A percentile compares a stretch with the other conserved stretches of the same genome.
These are phyloP conservation scores for Tenualosa thibaudeaui DNA, from an alignment of 2,797 vertebrate species.

Conservation along the genomic window DNA sequence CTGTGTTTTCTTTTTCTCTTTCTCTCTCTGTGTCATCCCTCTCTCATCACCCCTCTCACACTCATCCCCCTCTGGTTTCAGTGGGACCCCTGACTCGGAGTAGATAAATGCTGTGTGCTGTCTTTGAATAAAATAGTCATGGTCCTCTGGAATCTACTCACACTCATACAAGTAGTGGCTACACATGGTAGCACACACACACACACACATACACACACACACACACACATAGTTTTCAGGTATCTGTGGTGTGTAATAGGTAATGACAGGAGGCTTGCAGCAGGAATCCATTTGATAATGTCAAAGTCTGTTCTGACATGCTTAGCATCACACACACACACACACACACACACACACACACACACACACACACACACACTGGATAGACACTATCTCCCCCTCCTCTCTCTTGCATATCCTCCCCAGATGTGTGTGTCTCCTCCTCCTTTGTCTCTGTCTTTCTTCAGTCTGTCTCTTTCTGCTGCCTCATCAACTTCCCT, in stretches of 20 bases:
- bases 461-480: too few species aligned
- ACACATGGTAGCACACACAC: background rate
- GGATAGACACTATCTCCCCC: too few species aligned
- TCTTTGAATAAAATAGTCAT: too few species aligned
- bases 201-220: background rate
- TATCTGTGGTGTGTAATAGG: constrained; percentile 5
- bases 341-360: background rate
- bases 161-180: background rate
- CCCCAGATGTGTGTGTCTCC: too few species aligned
- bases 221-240: background rate
- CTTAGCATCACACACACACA: background rate
- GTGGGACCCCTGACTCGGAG: too few species aligned
- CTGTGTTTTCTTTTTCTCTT: background rate
- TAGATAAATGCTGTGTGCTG: too few species aligned
- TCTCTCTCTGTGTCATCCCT: background rate
- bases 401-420: too few species aligned
- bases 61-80: too few species aligned
- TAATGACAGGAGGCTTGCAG: constrained; percentile 1
- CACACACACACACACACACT: background rate
- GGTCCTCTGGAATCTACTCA: background rate
- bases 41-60: too few species aligned
- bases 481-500: too few species aligned
- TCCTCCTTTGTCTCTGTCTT: too few species aligned
- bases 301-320: constrained; percentile 8
- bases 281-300: background rate